These are phyloP conservation scores for Lethocerus indicus DNA, from an alignment of 1,140 invertebrate genomes.

Conservation along the genomic window DNA sequence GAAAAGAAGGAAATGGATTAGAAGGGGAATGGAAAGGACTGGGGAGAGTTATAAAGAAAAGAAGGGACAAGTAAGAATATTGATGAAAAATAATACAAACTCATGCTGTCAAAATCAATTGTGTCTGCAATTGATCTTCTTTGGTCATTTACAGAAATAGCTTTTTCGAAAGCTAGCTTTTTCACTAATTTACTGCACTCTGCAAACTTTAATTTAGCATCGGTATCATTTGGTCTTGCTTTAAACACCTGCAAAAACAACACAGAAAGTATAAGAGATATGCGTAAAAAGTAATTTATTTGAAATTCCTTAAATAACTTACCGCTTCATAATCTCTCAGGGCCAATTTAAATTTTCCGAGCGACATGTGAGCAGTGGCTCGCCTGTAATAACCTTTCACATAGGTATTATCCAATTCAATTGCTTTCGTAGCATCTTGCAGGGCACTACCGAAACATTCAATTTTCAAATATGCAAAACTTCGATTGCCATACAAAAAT, in stretches of 20 bases:
- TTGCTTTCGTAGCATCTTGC: constrained; percentile 76
- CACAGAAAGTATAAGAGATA: not conserved
- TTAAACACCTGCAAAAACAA: constrained; percentile 53
- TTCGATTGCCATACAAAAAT: constrained; percentile 83
- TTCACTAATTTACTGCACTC: constrained; percentile 96
- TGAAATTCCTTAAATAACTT: constrained; percentile 20
- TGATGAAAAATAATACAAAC: constrained; percentile 36
- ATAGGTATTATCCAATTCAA: constrained; percentile 78
- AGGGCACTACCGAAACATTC: constrained; percentile 91
- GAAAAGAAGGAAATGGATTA: too few species aligned
- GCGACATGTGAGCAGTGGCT: constrained; percentile 90
- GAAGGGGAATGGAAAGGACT: too few species aligned
- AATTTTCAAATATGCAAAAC: constrained; percentile 80
- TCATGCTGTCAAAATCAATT: constrained; percentile 79
- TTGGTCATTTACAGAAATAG: constrained; percentile 83
- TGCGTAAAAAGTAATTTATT: constrained; percentile 6
- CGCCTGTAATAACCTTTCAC: constrained; percentile 90
- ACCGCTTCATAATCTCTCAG: constrained; percentile 94
- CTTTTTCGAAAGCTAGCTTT: constrained; percentile 89
- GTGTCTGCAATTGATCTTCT: constrained; percentile 70
- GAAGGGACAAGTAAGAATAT: constrained; percentile 7
- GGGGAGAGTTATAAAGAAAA: too few species aligned
- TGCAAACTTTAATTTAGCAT: constrained; percentile 80
- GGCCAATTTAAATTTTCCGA: constrained; percentile 94
- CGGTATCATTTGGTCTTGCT: constrained; percentile 79